phyloP scores from a whole-genome alignment of 2,113 vertebrate genomes.

The Cisticola juncidis region DNA sequence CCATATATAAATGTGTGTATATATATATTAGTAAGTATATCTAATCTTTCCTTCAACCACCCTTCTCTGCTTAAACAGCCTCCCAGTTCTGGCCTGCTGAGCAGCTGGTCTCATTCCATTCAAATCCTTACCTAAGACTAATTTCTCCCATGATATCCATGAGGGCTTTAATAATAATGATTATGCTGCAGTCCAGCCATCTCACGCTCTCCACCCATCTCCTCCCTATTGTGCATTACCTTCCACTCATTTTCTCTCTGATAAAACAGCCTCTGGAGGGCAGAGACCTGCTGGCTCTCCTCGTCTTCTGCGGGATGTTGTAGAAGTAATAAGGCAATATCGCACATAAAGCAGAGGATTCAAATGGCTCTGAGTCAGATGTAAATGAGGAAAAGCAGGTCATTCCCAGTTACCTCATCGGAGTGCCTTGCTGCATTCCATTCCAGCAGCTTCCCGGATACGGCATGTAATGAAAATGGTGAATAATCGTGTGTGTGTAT shows the following conservation, averaged over 20 bases:
- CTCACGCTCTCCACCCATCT: constrained; percentile 50
- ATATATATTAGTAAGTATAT: not conserved
- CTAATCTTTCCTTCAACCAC: not conserved
- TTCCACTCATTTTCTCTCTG: constrained; percentile 51
- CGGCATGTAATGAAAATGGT: constrained; percentile 53
- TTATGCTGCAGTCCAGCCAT: constrained; percentile 42
- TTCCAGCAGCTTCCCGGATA: constrained; percentile 54
- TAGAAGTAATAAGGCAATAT: constrained; percentile 58
- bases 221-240: constrained; percentile 58
- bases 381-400: constrained; percentile 64
- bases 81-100: not conserved
- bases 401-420: constrained; percentile 61
- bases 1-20: not conserved
- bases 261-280: constrained; percentile 58
- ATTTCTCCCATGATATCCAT: constrained; percentile 56
- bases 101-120: constrained; percentile 39
- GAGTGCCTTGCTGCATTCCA: constrained; percentile 39
- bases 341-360: constrained; percentile 43
- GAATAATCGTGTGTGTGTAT: constrained; percentile 33
- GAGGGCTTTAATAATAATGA: constrained; percentile 57
- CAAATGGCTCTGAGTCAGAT: constrained; percentile 52
- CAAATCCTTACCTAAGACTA: constrained; percentile 56
- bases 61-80: not conserved
- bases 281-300: constrained; percentile 55
- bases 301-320: constrained; percentile 19